phyloP scores from a whole-genome alignment of 2,113 vertebrate species.

The Plecotus auritus region DNA sequence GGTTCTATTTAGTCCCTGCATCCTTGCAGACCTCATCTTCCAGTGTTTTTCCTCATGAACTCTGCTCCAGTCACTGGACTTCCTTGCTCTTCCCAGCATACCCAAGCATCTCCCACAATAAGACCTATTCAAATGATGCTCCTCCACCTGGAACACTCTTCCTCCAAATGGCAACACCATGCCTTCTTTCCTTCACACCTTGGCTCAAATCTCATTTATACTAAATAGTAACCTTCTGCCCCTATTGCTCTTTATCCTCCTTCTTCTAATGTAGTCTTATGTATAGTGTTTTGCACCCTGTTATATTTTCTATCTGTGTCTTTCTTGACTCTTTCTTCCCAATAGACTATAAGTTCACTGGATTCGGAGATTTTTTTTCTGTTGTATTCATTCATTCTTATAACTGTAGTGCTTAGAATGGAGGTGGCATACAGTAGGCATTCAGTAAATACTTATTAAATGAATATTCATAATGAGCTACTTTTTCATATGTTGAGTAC shows the following conservation, averaged over 20 bases:
- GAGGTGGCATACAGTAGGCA: not conserved
- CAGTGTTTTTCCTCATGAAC: not conserved
- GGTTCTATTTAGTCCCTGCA: not conserved
- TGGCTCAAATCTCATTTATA: not conserved
- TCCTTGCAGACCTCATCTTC: not conserved
- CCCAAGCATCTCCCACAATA: not conserved
- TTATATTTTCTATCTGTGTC: not conserved
- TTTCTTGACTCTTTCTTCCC: not conserved
- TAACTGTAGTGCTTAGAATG: not conserved
- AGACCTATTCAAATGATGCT: not conserved
- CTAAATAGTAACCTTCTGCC: not conserved
- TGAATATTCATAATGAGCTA: not conserved
- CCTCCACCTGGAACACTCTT: not conserved
- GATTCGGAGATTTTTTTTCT: not conserved
- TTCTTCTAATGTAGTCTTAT: not conserved
- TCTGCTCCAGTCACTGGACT: not conserved
- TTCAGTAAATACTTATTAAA: constrained; percentile 9
- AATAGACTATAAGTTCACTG: not conserved
- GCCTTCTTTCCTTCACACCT: not conserved
- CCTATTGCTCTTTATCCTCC: not conserved
- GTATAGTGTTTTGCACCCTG: too few species aligned
- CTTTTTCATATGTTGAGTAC: not conserved
- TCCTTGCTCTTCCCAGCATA: not conserved
- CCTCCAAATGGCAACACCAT: not conserved
- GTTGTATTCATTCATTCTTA: not conserved